Conservation (phyloP, 64 coral and sea anemone species). For the Astreopora myriophthalma region DNA sequence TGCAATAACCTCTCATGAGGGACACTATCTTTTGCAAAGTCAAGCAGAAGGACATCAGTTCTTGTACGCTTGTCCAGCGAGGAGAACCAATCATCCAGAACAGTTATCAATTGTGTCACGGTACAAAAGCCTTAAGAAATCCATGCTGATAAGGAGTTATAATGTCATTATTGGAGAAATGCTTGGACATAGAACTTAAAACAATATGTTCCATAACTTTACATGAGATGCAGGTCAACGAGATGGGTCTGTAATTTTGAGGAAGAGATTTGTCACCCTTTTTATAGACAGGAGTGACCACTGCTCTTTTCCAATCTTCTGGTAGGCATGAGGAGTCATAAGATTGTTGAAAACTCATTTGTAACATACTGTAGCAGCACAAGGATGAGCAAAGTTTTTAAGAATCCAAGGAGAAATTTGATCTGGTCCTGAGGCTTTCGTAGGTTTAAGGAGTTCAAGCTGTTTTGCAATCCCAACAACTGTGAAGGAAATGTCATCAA, state of each 20-base stretch:
- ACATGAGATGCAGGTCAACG: background rate
- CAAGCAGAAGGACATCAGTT: background rate
- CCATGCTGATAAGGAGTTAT: slow-evolving; percentile 1
- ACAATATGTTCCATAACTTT: slow-evolving; percentile 32
- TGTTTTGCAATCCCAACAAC: slow-evolving; percentile 35
- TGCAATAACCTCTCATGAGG: slow-evolving; percentile 1
- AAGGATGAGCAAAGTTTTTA: slow-evolving; percentile 17
- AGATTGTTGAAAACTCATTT: slow-evolving; percentile 7
- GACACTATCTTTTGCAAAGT: background rate
- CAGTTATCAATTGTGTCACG: slow-evolving; percentile 19
- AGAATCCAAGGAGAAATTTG: slow-evolving; percentile 57
- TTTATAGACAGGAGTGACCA: slow-evolving; percentile 35
- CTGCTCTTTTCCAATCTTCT: slow-evolving; percentile 30
- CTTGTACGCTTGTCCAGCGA: slow-evolving; percentile 11
- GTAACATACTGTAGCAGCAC: background rate
- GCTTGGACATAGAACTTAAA: background rate
- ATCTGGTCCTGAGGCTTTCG: slow-evolving; percentile 29
- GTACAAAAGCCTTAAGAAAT: slow-evolving; percentile 34
- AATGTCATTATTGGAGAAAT: slow-evolving; percentile 17
- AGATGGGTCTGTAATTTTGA: slow-evolving; percentile 28
- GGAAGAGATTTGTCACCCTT: background rate
- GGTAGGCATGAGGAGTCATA: slow-evolving; percentile 7
- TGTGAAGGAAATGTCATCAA: slow-evolving; percentile 35
- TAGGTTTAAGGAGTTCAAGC: background rate
- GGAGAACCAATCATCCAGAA: slow-evolving; percentile 37